Percentiles rank a stretch among this genome's conserved stretches.
Conservation (phyloP, 1,140 invertebrate species). For the Diachasma alloeum region DNA sequence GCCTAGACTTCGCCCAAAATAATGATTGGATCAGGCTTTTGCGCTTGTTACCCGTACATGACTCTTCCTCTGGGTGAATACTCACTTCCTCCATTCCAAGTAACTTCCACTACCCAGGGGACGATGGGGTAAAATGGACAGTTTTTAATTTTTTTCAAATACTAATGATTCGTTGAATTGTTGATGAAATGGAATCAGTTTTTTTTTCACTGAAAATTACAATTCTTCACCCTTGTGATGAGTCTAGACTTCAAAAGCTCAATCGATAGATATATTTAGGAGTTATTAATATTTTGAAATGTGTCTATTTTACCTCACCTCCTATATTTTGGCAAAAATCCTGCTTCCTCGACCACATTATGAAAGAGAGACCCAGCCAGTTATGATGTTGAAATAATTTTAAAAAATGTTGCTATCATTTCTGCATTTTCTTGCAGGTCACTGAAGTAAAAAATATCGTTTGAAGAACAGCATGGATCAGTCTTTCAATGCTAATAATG, state of each 20-base stretch:
- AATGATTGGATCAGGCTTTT: constrained; percentile 57
- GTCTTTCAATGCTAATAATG: constrained; percentile 45
- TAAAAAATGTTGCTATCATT: not conserved
- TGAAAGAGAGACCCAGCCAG: not conserved
- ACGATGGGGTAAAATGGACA: no score
- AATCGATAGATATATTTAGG: no score
- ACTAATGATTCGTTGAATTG: no score
- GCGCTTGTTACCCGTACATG: constrained; percentile 30
- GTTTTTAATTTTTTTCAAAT: no score
- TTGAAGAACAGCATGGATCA: constrained; percentile 46
- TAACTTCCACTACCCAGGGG: no score
- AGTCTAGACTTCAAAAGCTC: no score
- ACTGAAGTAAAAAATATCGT: not conserved
- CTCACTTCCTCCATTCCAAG: not conserved
- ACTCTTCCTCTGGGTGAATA: constrained; percentile 6
- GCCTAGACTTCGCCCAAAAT: constrained; percentile 57
- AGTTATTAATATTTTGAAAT: no score
- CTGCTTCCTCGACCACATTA: no score
- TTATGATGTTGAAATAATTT: not conserved
- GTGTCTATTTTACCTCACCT: no score
- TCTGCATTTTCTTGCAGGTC: constrained; percentile 24
- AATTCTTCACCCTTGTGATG: no score
- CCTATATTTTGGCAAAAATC: not conserved
- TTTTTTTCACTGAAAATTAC: no score
- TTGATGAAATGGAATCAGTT: no score